Conservation (phyloP, 2,888 invertebrate species). For the Diogma glabrata region DNA sequence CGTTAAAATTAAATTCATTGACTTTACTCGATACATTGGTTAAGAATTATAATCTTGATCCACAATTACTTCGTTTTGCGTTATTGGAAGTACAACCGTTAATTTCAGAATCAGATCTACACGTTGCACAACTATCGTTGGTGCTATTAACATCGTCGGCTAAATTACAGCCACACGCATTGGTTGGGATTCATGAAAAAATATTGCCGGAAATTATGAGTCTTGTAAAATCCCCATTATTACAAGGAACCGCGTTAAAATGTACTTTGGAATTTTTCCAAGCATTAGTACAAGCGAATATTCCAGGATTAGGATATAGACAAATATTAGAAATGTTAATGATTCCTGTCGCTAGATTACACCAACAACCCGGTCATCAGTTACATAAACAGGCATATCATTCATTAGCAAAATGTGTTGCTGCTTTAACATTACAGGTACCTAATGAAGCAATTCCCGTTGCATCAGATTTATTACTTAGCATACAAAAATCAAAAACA, state of each 20-base stretch:
- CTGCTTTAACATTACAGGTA: constrained; percentile 78
- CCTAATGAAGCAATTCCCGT: constrained; percentile 55
- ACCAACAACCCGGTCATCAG: constrained; percentile 38
- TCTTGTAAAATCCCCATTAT: constrained; percentile 79
- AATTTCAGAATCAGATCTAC: constrained; percentile 87
- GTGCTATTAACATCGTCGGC: constrained; percentile 74
- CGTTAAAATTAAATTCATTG: constrained; percentile 82
- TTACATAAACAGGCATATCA: constrained; percentile 74
- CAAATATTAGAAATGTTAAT: constrained; percentile 68
- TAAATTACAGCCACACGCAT: constrained; percentile 61
- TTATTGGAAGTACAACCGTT: constrained; percentile 83
- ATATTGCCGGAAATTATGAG: constrained; percentile 77
- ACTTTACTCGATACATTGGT: constrained; percentile 83
- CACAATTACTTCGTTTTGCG: constrained; percentile 58
- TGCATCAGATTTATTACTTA: constrained; percentile 55
- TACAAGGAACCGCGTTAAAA: constrained; percentile 85
- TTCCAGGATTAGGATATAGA: constrained; percentile 69
- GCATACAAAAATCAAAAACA: constrained; percentile 54
- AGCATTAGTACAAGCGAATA: constrained; percentile 73
- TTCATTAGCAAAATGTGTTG: constrained; percentile 93
- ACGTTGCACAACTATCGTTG: constrained; percentile 88
- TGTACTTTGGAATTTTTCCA: constrained; percentile 88
- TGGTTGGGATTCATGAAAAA: constrained; percentile 58
- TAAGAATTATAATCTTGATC: constrained; percentile 60
- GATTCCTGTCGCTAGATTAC: constrained; percentile 49